Base-by-base conservation (phyloP, 2,888 invertebrate genomes). In the Eledone cirrhosa region DNA sequence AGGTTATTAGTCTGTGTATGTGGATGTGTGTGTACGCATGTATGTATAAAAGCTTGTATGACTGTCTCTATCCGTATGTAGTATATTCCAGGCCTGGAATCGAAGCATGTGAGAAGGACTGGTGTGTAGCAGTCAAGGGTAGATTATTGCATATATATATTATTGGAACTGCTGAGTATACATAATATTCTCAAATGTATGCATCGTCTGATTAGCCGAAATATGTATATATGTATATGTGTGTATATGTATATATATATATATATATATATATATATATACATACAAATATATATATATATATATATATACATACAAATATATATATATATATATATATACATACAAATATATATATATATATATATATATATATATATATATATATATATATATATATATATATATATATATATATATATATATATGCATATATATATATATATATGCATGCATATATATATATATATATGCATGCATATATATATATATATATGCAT, bases 311-410 rank as follows among this genome's bases (percentile, higher is more conserved):
- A 53, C 22, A 53, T 53, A 53, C 22, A 53, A 16, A 53, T 53
- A 22, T 53, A 53, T 53, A 22, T 53, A 53, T 53, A 53, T 53
- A 53, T 53, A 53, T 53, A 53, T 53, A 53, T 53, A 53, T 53
- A 53, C 22, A 53, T 53, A 22, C 22, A 53, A 16, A 53, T 53
- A 53, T 53, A 53, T 53, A 53, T 53, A 53, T 53, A 53, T 53
- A 53, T 53, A 53, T 53, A 53, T 53, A 53, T 53, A 53, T 53
- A 53, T 53, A 53, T 53, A 53, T 53, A 53, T 53, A 53, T 53
- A 53, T 53, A 53, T 53, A 53, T 53, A 22, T 53, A 53, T 53
- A 22, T 53, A 53, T 53, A 22, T 53, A 53, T 53, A 53, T 53
- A 53, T 53, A 53, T 53, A 53, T 53, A 53, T 53, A 53, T 53